Evolutionary conservation across 2,113 vertebrate species (phyloP).

Genomic region (Ivindomyrus marchei): DNA sequence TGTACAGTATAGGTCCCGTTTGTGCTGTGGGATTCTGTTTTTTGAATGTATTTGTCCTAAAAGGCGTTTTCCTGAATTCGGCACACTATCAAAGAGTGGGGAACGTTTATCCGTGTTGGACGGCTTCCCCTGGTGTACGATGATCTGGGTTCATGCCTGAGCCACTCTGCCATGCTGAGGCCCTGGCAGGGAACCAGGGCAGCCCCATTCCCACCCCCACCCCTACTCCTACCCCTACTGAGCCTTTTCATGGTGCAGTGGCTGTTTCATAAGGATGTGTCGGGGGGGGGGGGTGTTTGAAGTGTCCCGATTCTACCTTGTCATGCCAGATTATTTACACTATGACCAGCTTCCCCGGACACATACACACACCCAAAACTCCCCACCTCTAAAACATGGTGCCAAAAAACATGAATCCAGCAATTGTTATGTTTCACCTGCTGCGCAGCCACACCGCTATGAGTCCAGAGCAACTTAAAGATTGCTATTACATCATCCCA

Average conservation of each 20-base stretch:
- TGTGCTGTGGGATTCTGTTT: not conserved
- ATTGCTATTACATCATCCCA: constrained; percentile 54
- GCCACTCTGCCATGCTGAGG: not conserved
- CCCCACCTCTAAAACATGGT: constrained; percentile 14
- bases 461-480: constrained; percentile 52
- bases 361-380: not conserved
- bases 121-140: not conserved
- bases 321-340: not conserved
- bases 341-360: not conserved
- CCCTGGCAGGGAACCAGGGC: not conserved
- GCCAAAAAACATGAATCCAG: constrained; percentile 39
- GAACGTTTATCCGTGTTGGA: not conserved
- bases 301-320: not conserved
- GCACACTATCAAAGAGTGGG: not conserved
- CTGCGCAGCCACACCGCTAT: constrained; percentile 34
- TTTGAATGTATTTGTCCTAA: not conserved
- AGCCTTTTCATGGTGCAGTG: not conserved
- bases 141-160: not conserved
- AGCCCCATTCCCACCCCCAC: not conserved
- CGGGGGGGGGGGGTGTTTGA: not conserved
- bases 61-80: not conserved
- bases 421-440: constrained; percentile 58
- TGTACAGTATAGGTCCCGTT: not conserved
- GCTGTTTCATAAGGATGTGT: not conserved
- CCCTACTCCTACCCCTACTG: not conserved